Evolutionary conservation across 2,888 invertebrate genomes (phyloP), one percentile per base, ranked within the genome.

Genomic region (Arge pagana): DNA sequence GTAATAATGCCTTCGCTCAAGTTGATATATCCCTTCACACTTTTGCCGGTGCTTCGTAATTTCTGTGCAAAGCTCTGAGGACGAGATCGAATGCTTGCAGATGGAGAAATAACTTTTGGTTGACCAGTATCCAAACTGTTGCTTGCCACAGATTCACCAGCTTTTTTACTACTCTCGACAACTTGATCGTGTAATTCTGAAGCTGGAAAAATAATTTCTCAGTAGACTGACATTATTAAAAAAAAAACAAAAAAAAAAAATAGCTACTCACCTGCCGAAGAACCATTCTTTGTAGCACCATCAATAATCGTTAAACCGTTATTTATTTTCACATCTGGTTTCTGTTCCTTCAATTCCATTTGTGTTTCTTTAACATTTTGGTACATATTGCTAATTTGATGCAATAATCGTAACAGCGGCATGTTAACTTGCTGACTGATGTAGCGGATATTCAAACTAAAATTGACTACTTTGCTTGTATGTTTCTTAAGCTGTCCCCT

Each of bases 301-400:
- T 79, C 77, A 58, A 76, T 74, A 67, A 65, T 62, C 66, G 71
- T 55, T 71, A 72, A 59, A 72, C 74, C 67, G 19, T 59, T 52
- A 13, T 68, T 72, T 16, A 67, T 61, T 54, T 77, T 78, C 2
- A 74, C 68, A 39, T 71, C 72, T 0, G 81, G 79, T 43, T 81
- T 84, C 60, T 90, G 88, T 62, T 89, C 89, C 61, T 90, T 87
- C 53, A 96, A 81, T 68, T 96, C 96, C 63, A 88, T 87, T 71
- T 94, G 93, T 0, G 96, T 96, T 71, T 96, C 94, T 71, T 94
- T 93, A 1, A 96, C 94, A 74, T 96, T 96, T 77, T 95, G 94
- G 77, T 96, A 95, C 95, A 97, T 96, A 70, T 94, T 96, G 67
- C 91, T 92, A 70, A 97, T 96, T 80, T 97, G 97, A 78, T 97